Evolutionary conservation across 2,888 invertebrate species (phyloP).

Genomic region (Kryphioiulus occultus): DNA sequence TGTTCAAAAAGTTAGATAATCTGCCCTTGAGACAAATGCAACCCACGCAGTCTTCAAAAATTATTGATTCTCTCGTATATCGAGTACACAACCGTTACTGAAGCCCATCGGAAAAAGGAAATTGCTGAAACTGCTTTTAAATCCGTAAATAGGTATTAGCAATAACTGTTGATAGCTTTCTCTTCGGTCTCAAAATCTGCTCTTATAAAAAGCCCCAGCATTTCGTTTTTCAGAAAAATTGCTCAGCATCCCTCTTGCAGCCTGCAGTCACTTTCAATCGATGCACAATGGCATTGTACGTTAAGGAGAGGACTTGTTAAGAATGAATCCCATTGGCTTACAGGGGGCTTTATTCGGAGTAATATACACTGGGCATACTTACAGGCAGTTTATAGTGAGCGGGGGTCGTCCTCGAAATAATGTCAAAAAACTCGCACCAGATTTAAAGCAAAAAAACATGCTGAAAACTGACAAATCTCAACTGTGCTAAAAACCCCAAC

Average conservation of each 20-base stretch:
- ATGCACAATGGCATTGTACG: conserved; percentile 27
- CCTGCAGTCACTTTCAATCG: conserved; percentile 36
- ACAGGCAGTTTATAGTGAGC: not conserved
- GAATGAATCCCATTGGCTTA: conserved; percentile 40
- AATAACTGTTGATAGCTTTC: conserved; percentile 37
- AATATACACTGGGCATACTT: conserved; percentile 32
- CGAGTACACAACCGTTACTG: not conserved
- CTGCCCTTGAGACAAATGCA: not conserved
- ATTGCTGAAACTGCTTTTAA: conserved; percentile 1
- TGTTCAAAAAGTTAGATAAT: no score
- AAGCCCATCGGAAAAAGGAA: not conserved
- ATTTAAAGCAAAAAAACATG: not conserved
- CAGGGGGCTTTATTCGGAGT: conserved; percentile 27
- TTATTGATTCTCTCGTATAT: not conserved
- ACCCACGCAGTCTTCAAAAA: not conserved
- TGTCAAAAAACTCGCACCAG: not conserved
- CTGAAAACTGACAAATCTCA: no score
- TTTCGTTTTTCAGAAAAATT: not conserved
- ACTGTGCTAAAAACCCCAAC: no score
- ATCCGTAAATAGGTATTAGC: conserved; percentile 36
- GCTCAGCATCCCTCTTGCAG: not conserved
- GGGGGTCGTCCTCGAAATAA: not conserved
- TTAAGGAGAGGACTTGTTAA: conserved; percentile 38
- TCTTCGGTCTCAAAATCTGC: conserved; percentile 4
- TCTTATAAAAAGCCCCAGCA: not conserved